phyloP scores from a whole-genome alignment of 2,113 vertebrate species.

The Phoxinus phoxinus region DNA sequence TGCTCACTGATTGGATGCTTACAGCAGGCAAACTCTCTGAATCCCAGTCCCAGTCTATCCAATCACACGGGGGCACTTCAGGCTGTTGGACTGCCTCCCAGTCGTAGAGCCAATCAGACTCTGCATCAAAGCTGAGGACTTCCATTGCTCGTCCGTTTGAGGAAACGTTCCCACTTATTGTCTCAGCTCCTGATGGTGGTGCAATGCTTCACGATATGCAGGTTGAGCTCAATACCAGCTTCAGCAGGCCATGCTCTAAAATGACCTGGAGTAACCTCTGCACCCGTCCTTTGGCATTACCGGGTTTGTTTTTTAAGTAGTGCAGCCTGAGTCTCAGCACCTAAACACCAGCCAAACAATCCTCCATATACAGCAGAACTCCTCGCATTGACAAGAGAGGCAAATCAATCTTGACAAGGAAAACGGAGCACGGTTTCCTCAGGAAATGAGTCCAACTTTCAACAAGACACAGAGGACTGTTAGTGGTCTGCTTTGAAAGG shows the following conservation, averaged over 20 bases:
- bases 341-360: not conserved
- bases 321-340: not conserved
- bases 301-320: not conserved
- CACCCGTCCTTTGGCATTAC: not conserved
- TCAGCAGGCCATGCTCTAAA: not conserved
- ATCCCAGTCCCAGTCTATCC: constrained; percentile 56
- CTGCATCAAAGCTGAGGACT: constrained; percentile 46
- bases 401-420: not conserved
- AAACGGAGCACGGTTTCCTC: not conserved
- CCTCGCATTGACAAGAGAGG: not conserved
- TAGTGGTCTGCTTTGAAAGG: not conserved
- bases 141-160: not conserved
- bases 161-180: constrained; percentile 1
- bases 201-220: not conserved
- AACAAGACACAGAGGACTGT: not conserved
- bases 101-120: constrained; percentile 41
- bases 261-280: constrained; percentile 21
- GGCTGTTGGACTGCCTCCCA: constrained; percentile 44
- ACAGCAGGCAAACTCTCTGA: constrained; percentile 63
- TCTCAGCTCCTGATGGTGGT: not conserved
- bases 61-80: not conserved
- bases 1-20: constrained; percentile 48
- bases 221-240: not conserved
- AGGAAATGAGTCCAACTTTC: not conserved
- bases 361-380: not conserved